Conservation (phyloP, 2,113 vertebrate genomes). For the Entosphenus tridentatus region DNA sequence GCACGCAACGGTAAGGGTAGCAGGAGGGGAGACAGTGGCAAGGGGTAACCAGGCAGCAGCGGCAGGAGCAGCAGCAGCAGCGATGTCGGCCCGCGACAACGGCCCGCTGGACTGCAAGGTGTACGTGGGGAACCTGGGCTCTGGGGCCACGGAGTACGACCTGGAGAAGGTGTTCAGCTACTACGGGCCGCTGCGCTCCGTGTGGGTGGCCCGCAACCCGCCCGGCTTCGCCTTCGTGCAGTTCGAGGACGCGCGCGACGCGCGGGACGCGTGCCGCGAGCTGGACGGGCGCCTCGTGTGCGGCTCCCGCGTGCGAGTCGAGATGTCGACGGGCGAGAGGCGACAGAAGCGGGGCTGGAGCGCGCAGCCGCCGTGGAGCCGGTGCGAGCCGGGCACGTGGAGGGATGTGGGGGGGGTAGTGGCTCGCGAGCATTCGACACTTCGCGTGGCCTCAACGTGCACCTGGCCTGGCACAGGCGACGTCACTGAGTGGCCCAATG, state of each 20-base stretch:
- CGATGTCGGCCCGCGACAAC: constrained; percentile 13
- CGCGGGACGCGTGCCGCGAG: constrained; percentile 38
- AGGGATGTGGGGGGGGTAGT: not conserved
- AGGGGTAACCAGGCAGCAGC: not conserved
- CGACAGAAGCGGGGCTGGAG: constrained; percentile 15
- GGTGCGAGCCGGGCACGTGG: not conserved
- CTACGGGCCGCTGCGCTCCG: constrained; percentile 49
- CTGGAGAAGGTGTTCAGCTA: constrained; percentile 57
- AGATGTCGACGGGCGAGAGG: constrained; percentile 51
- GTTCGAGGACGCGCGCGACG: constrained; percentile 44
- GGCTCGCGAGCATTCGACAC: not conserved
- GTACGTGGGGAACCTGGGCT: constrained; percentile 57
- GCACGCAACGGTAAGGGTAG: constrained; percentile 14
- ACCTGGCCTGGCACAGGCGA: too few relatives aligned
- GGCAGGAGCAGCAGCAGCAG: constrained; percentile 12
- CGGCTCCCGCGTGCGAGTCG: constrained; percentile 43
- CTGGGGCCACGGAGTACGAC: constrained; percentile 52
- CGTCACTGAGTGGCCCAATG: too few relatives aligned
- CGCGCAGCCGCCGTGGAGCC: constrained; percentile 4
- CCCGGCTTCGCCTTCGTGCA: constrained; percentile 58
- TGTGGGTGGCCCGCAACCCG: constrained; percentile 65
- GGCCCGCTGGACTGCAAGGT: constrained; percentile 32
- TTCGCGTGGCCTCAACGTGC: too few relatives aligned
- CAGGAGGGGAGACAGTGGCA: constrained; percentile 13
- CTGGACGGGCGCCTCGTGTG: constrained; percentile 33